Evolutionary conservation across 2,888 invertebrate species (phyloP), one percentile per base, ranked within the genome.

Genomic region (Griposia aprilina): DNA sequence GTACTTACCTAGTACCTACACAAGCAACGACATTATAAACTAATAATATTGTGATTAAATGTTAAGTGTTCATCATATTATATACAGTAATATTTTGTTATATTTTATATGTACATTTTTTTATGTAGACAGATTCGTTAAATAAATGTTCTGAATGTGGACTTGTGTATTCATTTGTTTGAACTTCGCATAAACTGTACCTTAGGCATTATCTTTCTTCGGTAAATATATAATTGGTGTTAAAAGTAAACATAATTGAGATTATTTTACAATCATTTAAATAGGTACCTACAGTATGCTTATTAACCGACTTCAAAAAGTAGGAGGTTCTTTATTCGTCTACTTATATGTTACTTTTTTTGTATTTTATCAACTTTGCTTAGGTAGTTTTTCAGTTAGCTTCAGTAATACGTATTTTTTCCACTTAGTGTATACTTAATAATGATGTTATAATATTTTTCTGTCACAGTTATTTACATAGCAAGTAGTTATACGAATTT

Each of bases 141-240:
- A 94, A 93, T 94, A 94, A 93, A 94, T 91, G 88, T 92, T 90
- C 91, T 89, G 81, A 88, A 88, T 87, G 83, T 87, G 87, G 81
- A 87, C 76, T 89, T 79, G 65, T 63, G 41, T 78, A 68, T 78
- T 72, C 6, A 63, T 71, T 74, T 72, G 65, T 74, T 86, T 67
- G 1, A 30, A 30, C 36, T 20, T 30, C 55, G 1, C 15, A 1
- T 10, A 36, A 20, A 36, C 15, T 50, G 23, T 17, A 17, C 11
- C 26, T 26, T 71, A 17, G 17, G 11, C 3, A 62, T 48, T 23
- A 23, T 15, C 20, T 70, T 13, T 13, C 7, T 26, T 11, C 30
- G 11, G 30, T 10, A 55, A 55, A 55, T 0, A n/a, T n/a, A n/a
- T n/a, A 52, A 52, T 52, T 6, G 5, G 41, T 6, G 41, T 41